Evolutionary conservation across 2,888 invertebrate species (phyloP), one percentile per base, ranked within the genome.

Genomic region (Cosmia trapezina): DNA sequence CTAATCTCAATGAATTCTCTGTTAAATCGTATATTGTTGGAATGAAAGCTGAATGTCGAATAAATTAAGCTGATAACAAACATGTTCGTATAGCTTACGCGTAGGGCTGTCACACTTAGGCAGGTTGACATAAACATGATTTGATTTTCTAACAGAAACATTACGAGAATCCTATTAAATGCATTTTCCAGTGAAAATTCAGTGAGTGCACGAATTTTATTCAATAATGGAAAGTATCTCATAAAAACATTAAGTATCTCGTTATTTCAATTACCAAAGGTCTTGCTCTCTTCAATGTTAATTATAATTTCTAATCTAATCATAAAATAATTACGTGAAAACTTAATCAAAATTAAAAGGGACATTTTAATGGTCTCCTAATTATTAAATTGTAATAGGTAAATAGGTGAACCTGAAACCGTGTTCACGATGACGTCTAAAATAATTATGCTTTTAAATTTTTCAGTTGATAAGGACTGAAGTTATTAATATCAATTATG

Each of bases 11-110:
- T 67, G 68, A 54, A 53, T 71, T 37, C 33, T 43, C 43, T 66
- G 33, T 62, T 56, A 1, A 65, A 49, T 66, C n/a, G 53, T 64
- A 22, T 56, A 61, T 73, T 62, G 47, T 67, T 59, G 62, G 45
- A 75, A 54, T 28, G 7, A 54, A 28, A 54, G 22, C 22, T 28
- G 22, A 28, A 54, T 28, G 7, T 2, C 53, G 53, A 54, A 28
- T 54, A 54, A 54, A 54, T 54, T 54, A 28, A 28, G 53, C 53
- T 54, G 7, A 14, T 57, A 62, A 67, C 67, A 28, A 43, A 59
- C 51, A 75, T 67, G 47, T 65, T 47, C 19, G 28, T 4, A n/a
- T n/a, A 67, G 33, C 3, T 28, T 28, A 3, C 28, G 28, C 19
- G 45, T 8, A 62, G 33, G 41, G 45, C 7, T 62, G 41, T 70